Evolutionary conservation across 2,888 invertebrate genomes (phyloP).

Genomic region (Lomographa bimaculata): DNA sequence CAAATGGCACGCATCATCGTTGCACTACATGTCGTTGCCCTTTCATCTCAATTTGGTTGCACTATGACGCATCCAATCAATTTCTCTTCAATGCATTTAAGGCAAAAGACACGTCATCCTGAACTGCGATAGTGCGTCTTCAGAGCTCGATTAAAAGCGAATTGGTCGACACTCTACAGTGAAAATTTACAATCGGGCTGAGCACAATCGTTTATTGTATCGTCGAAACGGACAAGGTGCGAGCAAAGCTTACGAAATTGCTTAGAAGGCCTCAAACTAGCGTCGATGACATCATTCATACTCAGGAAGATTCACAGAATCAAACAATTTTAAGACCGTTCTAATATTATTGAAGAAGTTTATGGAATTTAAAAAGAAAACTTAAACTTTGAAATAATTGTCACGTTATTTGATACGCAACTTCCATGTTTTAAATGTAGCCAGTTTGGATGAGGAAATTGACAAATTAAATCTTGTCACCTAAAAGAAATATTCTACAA

Average conservation of each 20-base stretch:
- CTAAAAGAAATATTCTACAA: too few species aligned
- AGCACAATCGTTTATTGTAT: constrained; percentile 7
- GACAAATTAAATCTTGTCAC: too few species aligned
- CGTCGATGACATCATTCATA: constrained; percentile 4
- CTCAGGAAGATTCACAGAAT: constrained; percentile 1
- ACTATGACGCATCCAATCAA: constrained; percentile 12
- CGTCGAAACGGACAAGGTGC: constrained; percentile 12
- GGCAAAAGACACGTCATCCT: constrained; percentile 9
- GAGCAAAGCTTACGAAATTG: constrained; percentile 10
- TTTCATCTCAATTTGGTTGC: constrained; percentile 18
- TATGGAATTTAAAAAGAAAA: too few species aligned
- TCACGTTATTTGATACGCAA: too few species aligned
- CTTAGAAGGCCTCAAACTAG: constrained; percentile 3
- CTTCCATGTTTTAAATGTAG: too few species aligned
- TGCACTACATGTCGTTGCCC: constrained; percentile 24
- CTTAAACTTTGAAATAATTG: too few species aligned
- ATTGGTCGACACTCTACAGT: not conserved
- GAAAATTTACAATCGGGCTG: constrained; percentile 1
- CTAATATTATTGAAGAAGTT: too few species aligned
- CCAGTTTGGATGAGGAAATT: too few species aligned
- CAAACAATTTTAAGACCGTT: not conserved
- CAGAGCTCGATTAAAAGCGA: not conserved
- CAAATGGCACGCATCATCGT: constrained; percentile 30
- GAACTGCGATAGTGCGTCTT: constrained; percentile 1
- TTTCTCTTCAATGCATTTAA: constrained; percentile 12